These are phyloP conservation scores for Hippasteria phrygiana DNA, from an alignment of 53 echinoderm and acorn worm genomes.

Conservation along the genomic window DNA sequence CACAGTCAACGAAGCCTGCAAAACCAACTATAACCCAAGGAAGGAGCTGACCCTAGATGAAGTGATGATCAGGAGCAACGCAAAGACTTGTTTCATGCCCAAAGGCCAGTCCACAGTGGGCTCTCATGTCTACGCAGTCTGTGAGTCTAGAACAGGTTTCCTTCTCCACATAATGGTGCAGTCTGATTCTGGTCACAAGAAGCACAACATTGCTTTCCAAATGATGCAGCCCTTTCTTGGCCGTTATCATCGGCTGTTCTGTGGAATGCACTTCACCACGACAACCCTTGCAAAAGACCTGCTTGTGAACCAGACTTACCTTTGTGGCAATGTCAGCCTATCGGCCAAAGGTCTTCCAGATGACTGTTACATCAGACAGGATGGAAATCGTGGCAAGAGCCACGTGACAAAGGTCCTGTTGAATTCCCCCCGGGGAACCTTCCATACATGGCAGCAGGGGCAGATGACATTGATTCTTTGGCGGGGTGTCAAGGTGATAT, in stretches of 20 bases:
- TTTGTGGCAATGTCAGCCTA: slow-evolving; percentile 13
- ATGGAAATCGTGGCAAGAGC: neutral
- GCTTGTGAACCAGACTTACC: slow-evolving; percentile 26
- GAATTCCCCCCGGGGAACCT: neutral
- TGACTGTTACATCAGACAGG: neutral
- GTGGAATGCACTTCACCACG: slow-evolving; percentile 15
- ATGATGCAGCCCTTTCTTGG: slow-evolving; percentile 37
- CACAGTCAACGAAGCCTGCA: slow-evolving; percentile 38
- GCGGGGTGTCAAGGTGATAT: slow-evolving; percentile 30
- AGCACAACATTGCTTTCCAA: neutral
- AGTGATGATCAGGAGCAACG: neutral
- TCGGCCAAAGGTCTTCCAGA: slow-evolving; percentile 33
- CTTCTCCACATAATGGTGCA: slow-evolving; percentile 22
- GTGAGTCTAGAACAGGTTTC: slow-evolving; percentile 49
- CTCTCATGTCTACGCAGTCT: slow-evolving; percentile 21
- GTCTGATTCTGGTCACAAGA: neutral
- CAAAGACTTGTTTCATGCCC: neutral
- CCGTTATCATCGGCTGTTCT: slow-evolving; percentile 33
- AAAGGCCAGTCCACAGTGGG: neutral
- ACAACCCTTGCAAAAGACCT: slow-evolving; percentile 38
- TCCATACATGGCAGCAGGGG: slow-evolving; percentile 28
- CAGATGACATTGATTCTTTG: slow-evolving; percentile 33
- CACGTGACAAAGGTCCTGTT: neutral
- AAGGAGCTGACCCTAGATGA: slow-evolving; percentile 49
- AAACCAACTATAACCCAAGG: slow-evolving; percentile 33